Evolutionary conservation across 2,113 vertebrate genomes (phyloP).

Genomic region (Nettapus auritus): DNA sequence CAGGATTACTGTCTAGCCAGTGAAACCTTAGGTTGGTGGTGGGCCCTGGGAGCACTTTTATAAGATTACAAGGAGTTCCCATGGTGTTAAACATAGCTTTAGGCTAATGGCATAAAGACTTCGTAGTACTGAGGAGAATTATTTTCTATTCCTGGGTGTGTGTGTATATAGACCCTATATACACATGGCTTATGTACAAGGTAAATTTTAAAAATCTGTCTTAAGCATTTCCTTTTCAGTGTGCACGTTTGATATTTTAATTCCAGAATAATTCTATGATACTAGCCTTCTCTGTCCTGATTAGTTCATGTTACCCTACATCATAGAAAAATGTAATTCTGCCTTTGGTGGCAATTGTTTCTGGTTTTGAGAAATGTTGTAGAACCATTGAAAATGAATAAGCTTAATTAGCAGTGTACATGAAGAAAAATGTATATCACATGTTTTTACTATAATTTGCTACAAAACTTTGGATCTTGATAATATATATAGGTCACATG

Average conservation of each 20-base stretch:
- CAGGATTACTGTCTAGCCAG: background rate
- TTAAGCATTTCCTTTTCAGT: background rate
- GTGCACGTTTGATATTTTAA: background rate
- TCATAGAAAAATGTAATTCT: background rate
- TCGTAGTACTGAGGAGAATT: background rate
- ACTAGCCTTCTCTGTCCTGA: background rate
- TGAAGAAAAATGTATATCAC: background rate
- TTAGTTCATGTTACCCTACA: background rate
- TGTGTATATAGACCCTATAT: background rate
- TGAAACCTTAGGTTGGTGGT: background rate
- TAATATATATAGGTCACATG: background rate
- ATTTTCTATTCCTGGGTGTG: background rate
- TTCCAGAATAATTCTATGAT: background rate
- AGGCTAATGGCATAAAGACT: background rate
- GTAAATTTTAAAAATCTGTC: background rate
- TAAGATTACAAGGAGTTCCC: background rate
- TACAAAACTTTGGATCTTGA: background rate
- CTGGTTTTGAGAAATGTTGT: background rate
- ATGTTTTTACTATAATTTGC: background rate
- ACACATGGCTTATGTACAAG: background rate
- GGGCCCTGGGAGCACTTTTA: background rate
- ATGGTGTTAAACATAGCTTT: background rate
- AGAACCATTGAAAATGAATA: background rate
- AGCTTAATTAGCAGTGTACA: background rate
- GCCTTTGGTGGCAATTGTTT: background rate